A percentile compares a stretch with the other conserved stretches of the same genome.
Evolutionary conservation across 2,888 invertebrate species (phyloP).

Genomic region (Nezara viridula): DNA sequence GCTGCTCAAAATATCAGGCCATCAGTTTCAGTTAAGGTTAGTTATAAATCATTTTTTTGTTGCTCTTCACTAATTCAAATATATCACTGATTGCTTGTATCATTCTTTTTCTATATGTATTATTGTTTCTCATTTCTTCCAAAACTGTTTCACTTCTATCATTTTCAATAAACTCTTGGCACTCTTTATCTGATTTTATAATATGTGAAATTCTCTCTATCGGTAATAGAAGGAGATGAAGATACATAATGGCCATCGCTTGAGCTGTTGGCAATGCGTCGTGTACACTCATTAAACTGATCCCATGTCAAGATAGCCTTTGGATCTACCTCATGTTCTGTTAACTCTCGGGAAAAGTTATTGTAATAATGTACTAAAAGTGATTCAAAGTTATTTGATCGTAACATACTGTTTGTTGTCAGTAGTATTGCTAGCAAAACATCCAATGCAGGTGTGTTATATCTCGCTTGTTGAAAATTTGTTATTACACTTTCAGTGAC

Average conservation of each 20-base stretch:
- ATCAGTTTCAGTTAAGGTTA: constrained; percentile 77
- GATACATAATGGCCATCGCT: constrained; percentile 53
- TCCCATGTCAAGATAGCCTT: constrained; percentile 55
- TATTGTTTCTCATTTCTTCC: constrained; percentile 58
- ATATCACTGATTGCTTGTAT: constrained; percentile 52
- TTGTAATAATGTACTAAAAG: constrained; percentile 58
- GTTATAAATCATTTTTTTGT: constrained; percentile 52
- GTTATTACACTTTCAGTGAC: constrained; percentile 53
- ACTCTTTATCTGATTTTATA: constrained; percentile 45
- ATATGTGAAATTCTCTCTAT: constrained; percentile 42
- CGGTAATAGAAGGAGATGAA: constrained; percentile 54
- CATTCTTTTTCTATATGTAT: constrained; percentile 56
- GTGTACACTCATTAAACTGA: constrained; percentile 53
- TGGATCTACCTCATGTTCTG: constrained; percentile 11
- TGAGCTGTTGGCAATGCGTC: neutral
- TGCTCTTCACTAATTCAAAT: constrained; percentile 32
- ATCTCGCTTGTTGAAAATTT: constrained; percentile 59
- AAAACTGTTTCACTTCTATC: constrained; percentile 57
- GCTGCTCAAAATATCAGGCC: constrained; percentile 87
- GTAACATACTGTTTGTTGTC: constrained; percentile 49
- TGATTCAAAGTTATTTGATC: constrained; percentile 50
- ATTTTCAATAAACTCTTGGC: constrained; percentile 47
- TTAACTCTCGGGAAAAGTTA: constrained; percentile 39
- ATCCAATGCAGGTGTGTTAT: constrained; percentile 59
- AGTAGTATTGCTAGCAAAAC: constrained; percentile 53